A percentile compares a stretch with the other conserved stretches of the same genome.
phyloP scores from a whole-genome alignment of 2,113 vertebrate genomes.

The Elgaria multicarinata region DNA sequence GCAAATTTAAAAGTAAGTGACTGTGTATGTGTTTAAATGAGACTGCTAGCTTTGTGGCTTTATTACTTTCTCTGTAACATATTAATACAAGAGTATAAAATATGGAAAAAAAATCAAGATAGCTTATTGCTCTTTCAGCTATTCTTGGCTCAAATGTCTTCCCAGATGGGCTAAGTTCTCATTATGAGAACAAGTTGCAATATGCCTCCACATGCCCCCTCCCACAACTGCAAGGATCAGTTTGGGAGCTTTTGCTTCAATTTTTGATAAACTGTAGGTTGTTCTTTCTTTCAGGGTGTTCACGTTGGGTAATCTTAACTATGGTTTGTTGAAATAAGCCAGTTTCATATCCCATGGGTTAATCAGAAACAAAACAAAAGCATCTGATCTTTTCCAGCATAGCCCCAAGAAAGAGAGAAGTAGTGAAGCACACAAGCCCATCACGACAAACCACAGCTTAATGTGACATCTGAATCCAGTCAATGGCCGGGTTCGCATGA shows the following conservation, averaged over 20 bases:
- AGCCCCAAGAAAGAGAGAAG: not conserved
- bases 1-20: slow-evolving; percentile 97
- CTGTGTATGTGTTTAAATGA: not conserved
- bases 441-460: not conserved
- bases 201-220: not conserved
- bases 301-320: too few species aligned
- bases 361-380: too few species aligned
- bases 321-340: too few species aligned
- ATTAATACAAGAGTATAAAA: not conserved
- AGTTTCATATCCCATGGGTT: too few species aligned
- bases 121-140: not conserved
- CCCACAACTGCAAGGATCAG: not conserved
- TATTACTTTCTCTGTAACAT: not conserved
- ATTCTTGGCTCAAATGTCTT: not conserved
- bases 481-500: too few species aligned
- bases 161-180: not conserved
- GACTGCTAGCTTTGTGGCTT: not conserved
- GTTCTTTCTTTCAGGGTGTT: too few species aligned
- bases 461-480: not conserved
- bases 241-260: too few species aligned
- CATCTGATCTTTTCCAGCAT: too few species aligned
- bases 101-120: not conserved
- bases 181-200: not conserved
- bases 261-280: too few species aligned
- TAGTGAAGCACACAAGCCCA: not conserved